Evolutionary conservation across 2,888 invertebrate species (phyloP), one percentile per base, ranked within the genome.

Genomic region (Orthosia incerta): DNA sequence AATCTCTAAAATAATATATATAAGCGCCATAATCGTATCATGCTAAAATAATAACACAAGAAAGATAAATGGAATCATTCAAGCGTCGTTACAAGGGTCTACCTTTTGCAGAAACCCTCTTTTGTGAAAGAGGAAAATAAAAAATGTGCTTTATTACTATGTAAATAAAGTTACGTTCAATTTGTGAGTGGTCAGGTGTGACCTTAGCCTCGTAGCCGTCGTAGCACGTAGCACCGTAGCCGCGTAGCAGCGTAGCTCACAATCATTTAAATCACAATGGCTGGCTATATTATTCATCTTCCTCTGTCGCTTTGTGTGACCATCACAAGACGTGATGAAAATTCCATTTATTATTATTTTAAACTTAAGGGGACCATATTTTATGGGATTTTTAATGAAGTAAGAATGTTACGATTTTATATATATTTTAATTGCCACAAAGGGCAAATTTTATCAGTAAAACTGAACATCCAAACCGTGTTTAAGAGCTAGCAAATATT

Each of bases 41-140:
- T 65, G 76, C 61, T 80, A 82, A 85, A 89, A 89, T 90, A 89
- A 89, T 88, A 89, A 88, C 86, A 88, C 87, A 84, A 85, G 85
- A 86, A 88, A 87, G 90, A 89, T 88, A 88, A 90, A 89, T 90
- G 88, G 86, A 89, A 89, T 88, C 87, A 89, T 90, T 89, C 88
- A 86, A 87, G 86, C 87, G 84, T 87, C 86, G 87, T 89, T 89
- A 89, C 82, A 80, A 75, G 87, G 88, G 89, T 86, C 83, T 88
- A 83, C 86, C 83, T 86, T 80, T 80, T 66, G 62, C 80, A 74
- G 76, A 81, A 76, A 80, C 76, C 80, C 77, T 79, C 71, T 74
- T 77, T 70, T 68, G 69, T 53, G 56, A 53, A 67, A 26, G 39
- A 59, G n/a, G 61, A 68, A 65, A 57, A 66, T 68, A 79, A 65